Base-by-base conservation (phyloP, 2,113 vertebrate species). In the Channa argus region DNA sequence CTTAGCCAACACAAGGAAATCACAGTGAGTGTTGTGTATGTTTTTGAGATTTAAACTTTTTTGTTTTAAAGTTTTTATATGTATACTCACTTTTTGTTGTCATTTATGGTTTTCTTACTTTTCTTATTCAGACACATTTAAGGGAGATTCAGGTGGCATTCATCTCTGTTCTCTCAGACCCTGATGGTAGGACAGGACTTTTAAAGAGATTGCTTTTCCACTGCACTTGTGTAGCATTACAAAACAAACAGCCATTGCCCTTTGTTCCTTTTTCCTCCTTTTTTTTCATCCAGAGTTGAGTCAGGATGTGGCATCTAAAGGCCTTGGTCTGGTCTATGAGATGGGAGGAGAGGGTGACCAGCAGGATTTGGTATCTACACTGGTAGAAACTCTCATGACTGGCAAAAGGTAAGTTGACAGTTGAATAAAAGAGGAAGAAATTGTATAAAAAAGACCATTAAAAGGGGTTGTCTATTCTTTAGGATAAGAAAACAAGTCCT, bases 361-460 rank as follows among this genome's bases (percentile, higher is more conserved):
- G 78, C 96, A 98, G 81, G 95, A 98, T 65, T 92, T 99, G 62
- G 98, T 99, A 71, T 98, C 98, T 58, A 96, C 94, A 0, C 94
- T 99, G 15, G 96, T 99, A 71, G 98, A 99, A 89, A 97, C 97
- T 2, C 96, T 99, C 61, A 99, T 99, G 97, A 99, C 98, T 65
- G 98, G 98, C 33, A 99, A 97, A 94, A 96, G 98, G 98, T 99
- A 94, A 54, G 70, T 45, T 11, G 3, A 54, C 10, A 2, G 15
- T 53, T 51, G 33, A 64, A 10, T 53, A 8, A 39, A 71, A 2
- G 5, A 37, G 8, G 9, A 33, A 5, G 5, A 24, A 51, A 33
- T 41, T 24, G 24, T 10, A 61, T 24, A 1, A 3, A 3, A n/a
- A 24, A 49, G 36, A 64, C 39, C 45, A 3, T 56, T n/a, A 41